phyloP scores from a whole-genome alignment of 2,113 vertebrate species.

The Gobius niger region DNA sequence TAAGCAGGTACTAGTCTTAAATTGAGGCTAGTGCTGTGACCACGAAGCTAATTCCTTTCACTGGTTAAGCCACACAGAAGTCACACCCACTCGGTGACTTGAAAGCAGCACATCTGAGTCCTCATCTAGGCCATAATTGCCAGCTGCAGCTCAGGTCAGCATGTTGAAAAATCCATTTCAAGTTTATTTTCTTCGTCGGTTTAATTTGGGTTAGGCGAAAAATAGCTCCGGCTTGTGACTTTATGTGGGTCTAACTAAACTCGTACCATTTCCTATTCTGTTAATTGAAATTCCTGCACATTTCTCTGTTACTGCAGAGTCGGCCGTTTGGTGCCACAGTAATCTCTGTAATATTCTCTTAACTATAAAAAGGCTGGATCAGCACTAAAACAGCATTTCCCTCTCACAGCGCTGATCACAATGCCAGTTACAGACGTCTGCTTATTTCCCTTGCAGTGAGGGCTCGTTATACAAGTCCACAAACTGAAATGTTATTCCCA shows the following conservation, averaged over 20 bases:
- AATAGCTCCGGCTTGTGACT: background rate
- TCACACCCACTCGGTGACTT: conserved; percentile 52
- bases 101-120: conserved; percentile 9
- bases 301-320: conserved; percentile 64
- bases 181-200: background rate
- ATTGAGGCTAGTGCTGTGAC: conserved; percentile 46
- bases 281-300: conserved; percentile 19
- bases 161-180: background rate
- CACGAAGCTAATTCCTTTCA: conserved; percentile 24
- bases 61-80: conserved; percentile 33
- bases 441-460: conserved; percentile 60
- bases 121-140: conserved; percentile 26
- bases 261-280: background rate
- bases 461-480: conserved; percentile 73
- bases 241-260: background rate
- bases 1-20: conserved; percentile 42
- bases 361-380: conserved; percentile 64
- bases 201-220: background rate
- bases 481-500: conserved; percentile 62
- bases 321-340: conserved; percentile 50
- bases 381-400: conserved; percentile 68
- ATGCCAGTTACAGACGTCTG: conserved; percentile 62
- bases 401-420: conserved; percentile 67
- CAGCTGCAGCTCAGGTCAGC: background rate
- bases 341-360: conserved; percentile 52